Evolutionary conservation across 2,888 invertebrate species (phyloP), one percentile per base, ranked within the genome.

Genomic region (Scaptomyza reducta): DNA sequence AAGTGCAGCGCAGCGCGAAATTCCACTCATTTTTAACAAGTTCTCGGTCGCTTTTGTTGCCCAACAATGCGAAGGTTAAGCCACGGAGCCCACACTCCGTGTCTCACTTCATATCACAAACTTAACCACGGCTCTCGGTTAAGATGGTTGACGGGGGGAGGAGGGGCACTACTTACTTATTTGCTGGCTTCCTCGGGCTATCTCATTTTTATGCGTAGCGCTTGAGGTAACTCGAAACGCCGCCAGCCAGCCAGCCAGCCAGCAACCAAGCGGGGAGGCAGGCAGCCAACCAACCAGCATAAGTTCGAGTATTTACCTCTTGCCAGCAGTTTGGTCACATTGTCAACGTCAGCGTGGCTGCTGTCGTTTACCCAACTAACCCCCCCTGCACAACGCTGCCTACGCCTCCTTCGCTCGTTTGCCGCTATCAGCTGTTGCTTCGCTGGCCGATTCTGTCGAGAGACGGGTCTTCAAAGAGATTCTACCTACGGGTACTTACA

Each of bases 1-100:
- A 64, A 80, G 87, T 85, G 87, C 89, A 87, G 80, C 65, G 87
- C 89, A 87, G 89, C 87, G 87, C 86, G 86, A 87, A 87, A 89
- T 89, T 87, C 89, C 89, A 77, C 75, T 87, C 87, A 87, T 87
- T 85, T 86, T 88, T 81, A 87, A 80, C 79, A 84, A 80, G 85
- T 87, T 84, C 82, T 83, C 70, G 74, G 69, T 55, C 74, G 82
- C 87, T 81, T 87, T 86, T 88, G 87, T 86, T 79, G 75, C 67
- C 70, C 70, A 83, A 87, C 88, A 84, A 84, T 87, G 84, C 70
- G 81, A 88, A 79, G 87, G 84, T 70, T 78, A 77, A 77, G 68
- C 70, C 38, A 9, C 38, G 0, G n/a, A 35, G 35, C 13, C 35
- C 35, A 35, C 35, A 35, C 35, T 6, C 35, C n/a, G 13, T 27